phyloP scores from a whole-genome alignment of 1,140 invertebrate species.

The Oedothorax gibbosus region DNA sequence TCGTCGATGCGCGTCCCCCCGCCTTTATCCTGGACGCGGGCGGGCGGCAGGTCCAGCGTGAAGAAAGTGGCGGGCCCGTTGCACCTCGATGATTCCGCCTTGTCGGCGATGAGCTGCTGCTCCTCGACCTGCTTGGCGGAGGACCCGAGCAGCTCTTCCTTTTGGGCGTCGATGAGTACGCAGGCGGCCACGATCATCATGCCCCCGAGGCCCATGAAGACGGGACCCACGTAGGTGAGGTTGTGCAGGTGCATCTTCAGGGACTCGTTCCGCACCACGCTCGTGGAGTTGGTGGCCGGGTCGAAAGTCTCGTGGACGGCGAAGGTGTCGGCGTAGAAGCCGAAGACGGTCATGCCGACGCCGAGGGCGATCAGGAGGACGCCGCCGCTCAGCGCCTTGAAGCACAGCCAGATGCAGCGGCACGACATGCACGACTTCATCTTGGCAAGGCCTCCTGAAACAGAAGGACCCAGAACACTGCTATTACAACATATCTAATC shows the following conservation, averaged over 20 bases:
- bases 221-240: slow-evolving; percentile 89
- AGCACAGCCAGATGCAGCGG: slow-evolving; percentile 87
- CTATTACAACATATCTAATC: too few species aligned
- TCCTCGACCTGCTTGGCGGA: slow-evolving; percentile 37
- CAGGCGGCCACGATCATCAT: slow-evolving; percentile 92
- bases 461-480: not conserved
- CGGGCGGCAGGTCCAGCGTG: slow-evolving; percentile 29
- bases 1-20: slow-evolving; percentile 36
- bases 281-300: slow-evolving; percentile 83
- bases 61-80: slow-evolving; percentile 38
- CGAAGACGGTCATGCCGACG: slow-evolving; percentile 88
- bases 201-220: slow-evolving; percentile 93
- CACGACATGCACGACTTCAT: slow-evolving; percentile 59
- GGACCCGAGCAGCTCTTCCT: slow-evolving; percentile 30
- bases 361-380: slow-evolving; percentile 86
- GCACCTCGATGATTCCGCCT: slow-evolving; percentile 4
- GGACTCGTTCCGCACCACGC: slow-evolving; percentile 65
- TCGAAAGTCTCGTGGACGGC: slow-evolving; percentile 78
- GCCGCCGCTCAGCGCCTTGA: slow-evolving; percentile 85
- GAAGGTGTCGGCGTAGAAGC: slow-evolving; percentile 78
- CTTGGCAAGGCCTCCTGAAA: slow-evolving; percentile 35
- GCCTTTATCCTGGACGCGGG: slow-evolving; percentile 32
- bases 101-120: slow-evolving; percentile 28
- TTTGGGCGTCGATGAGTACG: slow-evolving; percentile 86
- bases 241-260: slow-evolving; percentile 80